Evolutionary conservation across 2,797 vertebrate genomes (phyloP), one percentile per base, ranked within the genome.

Genomic region (Poecilia velifera): DNA sequence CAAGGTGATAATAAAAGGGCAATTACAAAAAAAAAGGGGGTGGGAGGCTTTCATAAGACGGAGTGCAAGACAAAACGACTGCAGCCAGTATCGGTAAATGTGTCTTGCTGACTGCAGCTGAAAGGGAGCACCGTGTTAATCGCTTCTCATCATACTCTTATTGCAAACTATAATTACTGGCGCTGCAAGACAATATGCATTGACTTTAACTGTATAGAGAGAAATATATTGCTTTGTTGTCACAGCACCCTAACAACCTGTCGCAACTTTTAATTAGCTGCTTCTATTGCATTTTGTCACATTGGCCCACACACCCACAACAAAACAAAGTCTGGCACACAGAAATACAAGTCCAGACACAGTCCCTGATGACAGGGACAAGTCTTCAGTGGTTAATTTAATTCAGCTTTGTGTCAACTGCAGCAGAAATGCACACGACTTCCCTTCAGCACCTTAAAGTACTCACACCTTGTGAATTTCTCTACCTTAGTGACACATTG

Each of bases 381-480:
- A 92, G 95, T 64, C 59, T 64, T 64, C 18, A 64, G 59, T 64
- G 59, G 28, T 64, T 64, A 6, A 64, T 64, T 36, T 64, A 64
- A 34, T 59, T 59, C 55, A 59, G 13, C 59, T n/a, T 64, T 34
- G 31, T 18, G 31, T 64, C 12, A 64, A 36, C 59, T 36, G 31
- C 5, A 64, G 22, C 59, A 64, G 28, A 64, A 95, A 95, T 93
- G 94, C 87, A 87, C 81, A 79, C 82, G 79, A 86, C 88, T 90
- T 91, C 76, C 86, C 86, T 57, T 25, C 66, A 43, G 12, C 22
- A 39, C 22, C 68, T 45, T 28, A n/a, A 71, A 43, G 22, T 71
- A 71, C 43, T 45, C 68, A 43, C 14, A 43, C 39, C 10, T 4
- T 45, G 45, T 46, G 25, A 46, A 46, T 1, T 4, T 71, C 28